phyloP scores from a whole-genome alignment of 2,797 vertebrate species.

The Gorsachius magnificus region DNA sequence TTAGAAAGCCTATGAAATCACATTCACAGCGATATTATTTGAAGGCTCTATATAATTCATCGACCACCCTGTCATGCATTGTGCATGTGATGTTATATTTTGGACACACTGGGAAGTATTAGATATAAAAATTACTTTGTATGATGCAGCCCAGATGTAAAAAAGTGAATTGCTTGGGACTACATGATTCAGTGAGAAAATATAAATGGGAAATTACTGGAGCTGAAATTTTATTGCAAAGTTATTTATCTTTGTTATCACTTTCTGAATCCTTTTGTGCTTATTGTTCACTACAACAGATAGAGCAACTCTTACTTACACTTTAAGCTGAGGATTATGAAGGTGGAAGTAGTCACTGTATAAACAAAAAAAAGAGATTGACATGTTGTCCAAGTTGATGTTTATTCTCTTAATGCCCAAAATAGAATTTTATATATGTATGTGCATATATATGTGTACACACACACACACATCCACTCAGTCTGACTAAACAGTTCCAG shows the following conservation, averaged over 20 bases:
- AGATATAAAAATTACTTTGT: conserved; percentile 64
- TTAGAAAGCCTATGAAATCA: neutral
- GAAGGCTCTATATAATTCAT: conserved; percentile 16
- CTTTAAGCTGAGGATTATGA: conserved; percentile 51
- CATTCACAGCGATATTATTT: conserved; percentile 21
- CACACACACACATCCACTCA: neutral
- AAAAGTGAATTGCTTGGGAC: conserved; percentile 81
- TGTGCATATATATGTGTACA: neutral
- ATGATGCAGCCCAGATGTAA: conserved; percentile 74
- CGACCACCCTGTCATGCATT: neutral
- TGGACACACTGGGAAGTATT: conserved; percentile 49
- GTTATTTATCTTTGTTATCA: conserved; percentile 86
- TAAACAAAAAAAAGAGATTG: neutral
- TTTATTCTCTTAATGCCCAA: neutral
- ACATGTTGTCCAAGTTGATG: neutral
- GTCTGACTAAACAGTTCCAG: neutral
- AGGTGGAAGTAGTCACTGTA: neutral
- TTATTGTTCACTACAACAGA: conserved; percentile 29
- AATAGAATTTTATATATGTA: neutral
- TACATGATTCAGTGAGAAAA: conserved; percentile 87
- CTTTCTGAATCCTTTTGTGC: conserved; percentile 71
- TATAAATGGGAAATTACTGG: conserved; percentile 92
- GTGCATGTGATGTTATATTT: neutral
- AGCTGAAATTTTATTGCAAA: conserved; percentile 89
- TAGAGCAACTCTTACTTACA: conserved; percentile 41